A percentile compares a stretch with the other conserved stretches of the same genome.
Conservation (phyloP, 2,888 invertebrate species). For the Scaptomyza tumidula region DNA sequence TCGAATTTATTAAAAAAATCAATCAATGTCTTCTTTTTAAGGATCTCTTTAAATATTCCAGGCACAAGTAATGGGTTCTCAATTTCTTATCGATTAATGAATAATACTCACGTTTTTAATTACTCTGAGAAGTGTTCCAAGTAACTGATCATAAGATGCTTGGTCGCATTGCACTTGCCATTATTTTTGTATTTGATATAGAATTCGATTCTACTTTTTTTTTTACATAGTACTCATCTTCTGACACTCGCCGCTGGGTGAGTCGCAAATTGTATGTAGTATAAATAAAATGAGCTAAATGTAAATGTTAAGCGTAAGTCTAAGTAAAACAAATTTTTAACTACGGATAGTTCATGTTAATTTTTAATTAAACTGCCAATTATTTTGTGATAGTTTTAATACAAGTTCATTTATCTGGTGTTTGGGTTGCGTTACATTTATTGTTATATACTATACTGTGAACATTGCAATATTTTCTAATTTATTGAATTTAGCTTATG, state of each 20-base stretch:
- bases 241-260: conserved; percentile 39
- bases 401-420: conserved; percentile 65
- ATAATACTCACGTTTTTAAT: conserved; percentile 27
- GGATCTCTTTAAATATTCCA: conserved; percentile 23
- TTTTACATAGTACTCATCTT: conserved; percentile 12
- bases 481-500: conserved; percentile 76
- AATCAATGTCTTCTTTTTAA: conserved; percentile 16
- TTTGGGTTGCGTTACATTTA: conserved; percentile 68
- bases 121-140: conserved; percentile 49
- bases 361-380: conserved; percentile 80
- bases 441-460: conserved; percentile 62
- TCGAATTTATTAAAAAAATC: conserved; percentile 31
- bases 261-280: conserved; percentile 43
- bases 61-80: conserved; percentile 16
- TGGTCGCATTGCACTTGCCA: conserved; percentile 74
- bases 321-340: conserved; percentile 50
- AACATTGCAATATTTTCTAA: conserved; percentile 76
- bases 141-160: conserved; percentile 33
- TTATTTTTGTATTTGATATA: conserved; percentile 66
- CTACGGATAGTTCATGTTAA: conserved; percentile 42
- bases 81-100: conserved; percentile 1
- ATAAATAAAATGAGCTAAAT: conserved; percentile 21
- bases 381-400: conserved; percentile 80
- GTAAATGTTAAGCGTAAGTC: conserved; percentile 15
- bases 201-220: conserved; percentile 21